Conservation (phyloP, 2,113 vertebrate species). For the Naja naja region DNA sequence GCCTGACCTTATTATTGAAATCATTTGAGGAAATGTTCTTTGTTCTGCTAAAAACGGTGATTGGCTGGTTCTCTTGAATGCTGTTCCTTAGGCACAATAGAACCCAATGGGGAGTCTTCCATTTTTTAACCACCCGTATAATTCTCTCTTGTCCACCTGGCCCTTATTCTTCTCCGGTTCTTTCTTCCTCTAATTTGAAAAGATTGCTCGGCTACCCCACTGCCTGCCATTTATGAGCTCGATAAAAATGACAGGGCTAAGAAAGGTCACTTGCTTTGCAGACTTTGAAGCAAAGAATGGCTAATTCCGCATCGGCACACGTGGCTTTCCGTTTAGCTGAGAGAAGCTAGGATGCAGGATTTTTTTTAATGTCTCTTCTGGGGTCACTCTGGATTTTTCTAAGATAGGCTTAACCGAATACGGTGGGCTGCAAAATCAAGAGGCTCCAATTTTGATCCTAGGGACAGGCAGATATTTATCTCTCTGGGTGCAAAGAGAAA, state of each 20-base stretch:
- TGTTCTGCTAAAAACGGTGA: conserved; percentile 43
- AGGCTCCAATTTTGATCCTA: neutral
- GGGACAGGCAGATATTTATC: neutral
- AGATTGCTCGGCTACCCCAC: conserved; percentile 58
- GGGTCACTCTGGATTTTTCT: neutral
- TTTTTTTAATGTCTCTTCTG: neutral
- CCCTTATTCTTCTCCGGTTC: conserved; percentile 48
- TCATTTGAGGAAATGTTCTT: conserved; percentile 28
- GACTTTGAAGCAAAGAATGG: conserved; percentile 15
- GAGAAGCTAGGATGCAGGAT: neutral
- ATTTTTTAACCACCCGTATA: conserved; percentile 46
- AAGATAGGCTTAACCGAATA: neutral
- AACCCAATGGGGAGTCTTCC: conserved; percentile 36
- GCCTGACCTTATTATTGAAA: conserved; percentile 34
- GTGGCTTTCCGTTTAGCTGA: conserved; percentile 10
- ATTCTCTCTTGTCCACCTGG: conserved; percentile 37
- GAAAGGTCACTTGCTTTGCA: conserved; percentile 50
- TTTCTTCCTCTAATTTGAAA: conserved; percentile 55
- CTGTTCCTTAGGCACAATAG: conserved; percentile 37
- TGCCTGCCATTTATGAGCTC: conserved; percentile 48
- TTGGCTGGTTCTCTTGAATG: conserved; percentile 25
- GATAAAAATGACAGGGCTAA: conserved; percentile 46
- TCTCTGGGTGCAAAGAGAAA: neutral
- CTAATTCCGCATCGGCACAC: conserved; percentile 6
- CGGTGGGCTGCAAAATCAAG: neutral